Evolutionary conservation across 1,140 invertebrate genomes (phyloP).

Genomic region (Drosophila truncata): DNA sequence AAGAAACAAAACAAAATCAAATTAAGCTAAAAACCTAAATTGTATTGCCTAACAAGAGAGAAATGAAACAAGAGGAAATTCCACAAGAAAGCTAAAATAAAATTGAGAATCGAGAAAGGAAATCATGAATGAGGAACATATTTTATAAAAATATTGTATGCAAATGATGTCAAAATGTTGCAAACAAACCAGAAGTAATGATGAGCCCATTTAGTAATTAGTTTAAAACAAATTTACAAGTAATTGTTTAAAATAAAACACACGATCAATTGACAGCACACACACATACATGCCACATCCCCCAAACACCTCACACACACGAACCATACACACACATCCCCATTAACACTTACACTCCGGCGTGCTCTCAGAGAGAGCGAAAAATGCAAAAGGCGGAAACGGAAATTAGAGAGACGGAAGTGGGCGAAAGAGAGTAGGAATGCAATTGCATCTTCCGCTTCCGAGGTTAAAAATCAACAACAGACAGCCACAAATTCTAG

Average conservation of each 20-base stretch:
- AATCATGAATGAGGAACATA: constrained; percentile 66
- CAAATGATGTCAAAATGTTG: constrained; percentile 83
- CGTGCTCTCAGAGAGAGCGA: constrained; percentile 71
- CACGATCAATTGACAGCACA: constrained; percentile 57
- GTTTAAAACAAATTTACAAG: constrained; percentile 83
- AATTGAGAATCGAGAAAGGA: constrained; percentile 47
- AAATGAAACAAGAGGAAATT: constrained; percentile 48
- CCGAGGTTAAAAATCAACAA: constrained; percentile 17
- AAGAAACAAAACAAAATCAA: constrained; percentile 67
- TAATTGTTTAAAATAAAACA: constrained; percentile 68
- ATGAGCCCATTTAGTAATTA: constrained; percentile 78
- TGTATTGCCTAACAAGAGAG: constrained; percentile 64
- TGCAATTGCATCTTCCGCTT: constrained; percentile 22
- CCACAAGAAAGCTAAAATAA: constrained; percentile 49
- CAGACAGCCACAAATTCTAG: constrained; percentile 69
- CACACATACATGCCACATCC: constrained; percentile 20
- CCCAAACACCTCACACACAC: constrained; percentile 13
- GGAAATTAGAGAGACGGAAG: constrained; percentile 16
- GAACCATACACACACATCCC: constrained; percentile 23
- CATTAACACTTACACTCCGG: constrained; percentile 50
- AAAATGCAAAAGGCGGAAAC: constrained; percentile 42
- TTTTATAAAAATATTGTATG: constrained; percentile 84
- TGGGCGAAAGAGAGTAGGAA: constrained; percentile 3
- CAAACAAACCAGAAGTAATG: constrained; percentile 71
- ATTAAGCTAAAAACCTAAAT: constrained; percentile 77